Conservation (phyloP, 2,888 invertebrate genomes). For the Parascotia fuliginaria region DNA sequence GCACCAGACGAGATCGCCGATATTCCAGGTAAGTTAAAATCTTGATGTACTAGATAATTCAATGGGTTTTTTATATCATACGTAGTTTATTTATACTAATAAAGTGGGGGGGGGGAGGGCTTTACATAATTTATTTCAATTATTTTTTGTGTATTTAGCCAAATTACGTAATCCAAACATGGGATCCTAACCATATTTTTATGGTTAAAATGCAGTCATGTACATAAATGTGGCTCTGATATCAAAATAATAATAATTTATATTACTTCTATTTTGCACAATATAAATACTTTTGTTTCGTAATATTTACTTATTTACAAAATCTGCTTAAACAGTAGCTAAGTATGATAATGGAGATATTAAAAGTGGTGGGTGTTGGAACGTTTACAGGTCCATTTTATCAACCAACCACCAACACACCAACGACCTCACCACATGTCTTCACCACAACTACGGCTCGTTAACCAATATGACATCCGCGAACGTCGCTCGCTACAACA, state of each 20-base stretch:
- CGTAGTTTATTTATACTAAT: no score
- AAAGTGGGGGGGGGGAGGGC: no score
- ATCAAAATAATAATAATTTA: not conserved
- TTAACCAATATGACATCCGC: constrained; percentile 79
- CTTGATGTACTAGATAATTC: not conserved
- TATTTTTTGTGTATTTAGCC: not conserved
- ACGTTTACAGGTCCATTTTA: constrained; percentile 86
- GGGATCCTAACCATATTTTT: not conserved
- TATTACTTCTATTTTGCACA: constrained; percentile 4
- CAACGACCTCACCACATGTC: constrained; percentile 84
- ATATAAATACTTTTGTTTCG: constrained; percentile 1
- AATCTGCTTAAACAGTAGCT: constrained; percentile 33
- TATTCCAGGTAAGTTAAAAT: constrained; percentile 55
- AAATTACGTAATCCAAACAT: not conserved
- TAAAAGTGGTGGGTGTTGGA: constrained; percentile 86
- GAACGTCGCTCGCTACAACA: constrained; percentile 75
- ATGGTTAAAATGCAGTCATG: not conserved
- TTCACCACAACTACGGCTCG: constrained; percentile 84
- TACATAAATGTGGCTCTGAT: not conserved
- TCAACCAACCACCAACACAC: constrained; percentile 86
- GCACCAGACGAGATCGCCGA: constrained; percentile 90
- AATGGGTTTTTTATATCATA: not conserved
- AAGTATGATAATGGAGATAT: constrained; percentile 62
- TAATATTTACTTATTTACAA: constrained; percentile 21
- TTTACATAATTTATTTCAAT: no score